Percentiles rank a stretch among this genome's conserved stretches.
These are phyloP conservation scores for Acheta domesticus DNA, from an alignment of 2,888 invertebrate species.

Conservation along the genomic window DNA sequence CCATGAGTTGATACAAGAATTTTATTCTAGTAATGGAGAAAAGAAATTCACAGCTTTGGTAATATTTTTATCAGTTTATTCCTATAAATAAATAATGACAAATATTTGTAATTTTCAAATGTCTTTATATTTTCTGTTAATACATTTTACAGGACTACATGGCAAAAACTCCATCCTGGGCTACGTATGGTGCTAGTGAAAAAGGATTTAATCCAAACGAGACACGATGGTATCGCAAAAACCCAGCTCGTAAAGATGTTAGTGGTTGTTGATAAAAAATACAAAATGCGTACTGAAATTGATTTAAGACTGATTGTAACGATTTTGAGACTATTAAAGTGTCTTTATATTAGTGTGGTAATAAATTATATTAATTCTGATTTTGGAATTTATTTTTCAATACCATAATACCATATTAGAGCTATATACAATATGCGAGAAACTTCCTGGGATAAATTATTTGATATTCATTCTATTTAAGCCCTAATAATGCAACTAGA, in stretches of 20 bases:
- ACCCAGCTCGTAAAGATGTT: conserved; percentile 43
- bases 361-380: too few relatives aligned
- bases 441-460: too few relatives aligned
- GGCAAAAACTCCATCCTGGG: conserved; percentile 54
- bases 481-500: too few relatives aligned
- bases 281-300: not conserved
- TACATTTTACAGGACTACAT: conserved; percentile 50
- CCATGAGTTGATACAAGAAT: conserved; percentile 48
- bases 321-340: not conserved
- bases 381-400: too few relatives aligned
- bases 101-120: not conserved
- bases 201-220: conserved; percentile 57
- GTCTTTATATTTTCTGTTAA: too few relatives aligned
- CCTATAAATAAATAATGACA: not conserved
- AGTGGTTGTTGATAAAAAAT: conserved; percentile 43
- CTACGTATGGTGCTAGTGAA: conserved; percentile 52
- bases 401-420: too few relatives aligned
- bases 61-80: conserved; percentile 23
- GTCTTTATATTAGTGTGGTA: not conserved
- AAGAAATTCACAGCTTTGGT: conserved; percentile 49
- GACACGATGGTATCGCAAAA: conserved; percentile 47
- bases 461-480: too few relatives aligned
- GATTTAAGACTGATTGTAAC: not conserved
- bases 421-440: too few relatives aligned
- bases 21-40: conserved; percentile 44